phyloP scores from a whole-genome alignment of 2,797 vertebrate species.

The Ctenosaura bakeri region DNA sequence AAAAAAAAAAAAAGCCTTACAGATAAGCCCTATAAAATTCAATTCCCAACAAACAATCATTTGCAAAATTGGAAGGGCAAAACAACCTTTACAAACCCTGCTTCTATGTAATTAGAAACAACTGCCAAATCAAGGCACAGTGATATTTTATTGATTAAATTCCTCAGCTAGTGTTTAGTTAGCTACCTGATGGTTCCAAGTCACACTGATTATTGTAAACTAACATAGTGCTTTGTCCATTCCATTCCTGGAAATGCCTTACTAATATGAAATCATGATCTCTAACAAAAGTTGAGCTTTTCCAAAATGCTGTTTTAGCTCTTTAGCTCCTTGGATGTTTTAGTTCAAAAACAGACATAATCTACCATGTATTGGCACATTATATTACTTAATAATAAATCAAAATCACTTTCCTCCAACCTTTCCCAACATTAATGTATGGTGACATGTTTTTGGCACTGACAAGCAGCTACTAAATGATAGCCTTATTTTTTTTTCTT shows the following conservation, averaged over 20 bases:
- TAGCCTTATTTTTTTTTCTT: background rate
- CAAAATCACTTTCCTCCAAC: constrained; percentile 24
- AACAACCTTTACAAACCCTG: constrained; percentile 12
- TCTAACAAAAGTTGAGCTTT: constrained; percentile 35
- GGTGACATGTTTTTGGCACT: constrained; percentile 9
- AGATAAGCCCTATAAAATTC: background rate
- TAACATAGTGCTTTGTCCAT: constrained; percentile 27
- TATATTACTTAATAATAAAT: constrained; percentile 22
- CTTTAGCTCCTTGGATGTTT: constrained; percentile 16
- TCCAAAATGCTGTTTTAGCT: constrained; percentile 34
- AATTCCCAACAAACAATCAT: constrained; percentile 25
- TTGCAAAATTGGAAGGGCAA: constrained; percentile 47
- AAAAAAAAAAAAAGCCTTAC: background rate
- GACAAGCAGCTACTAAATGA: background rate
- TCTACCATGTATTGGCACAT: constrained; percentile 16
- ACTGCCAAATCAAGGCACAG: constrained; percentile 55
- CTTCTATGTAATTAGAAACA: constrained; percentile 54
- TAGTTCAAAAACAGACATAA: constrained; percentile 30
- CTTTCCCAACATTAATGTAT: constrained; percentile 11
- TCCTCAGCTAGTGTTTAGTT: constrained; percentile 40
- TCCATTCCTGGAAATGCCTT: constrained; percentile 57
- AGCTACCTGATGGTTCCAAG: constrained; percentile 36
- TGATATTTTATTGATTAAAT: constrained; percentile 60
- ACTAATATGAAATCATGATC: constrained; percentile 8
- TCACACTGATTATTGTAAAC: constrained; percentile 44